Conservation (phyloP, 2,113 vertebrate genomes). For the Syngnathus floridae region DNA sequence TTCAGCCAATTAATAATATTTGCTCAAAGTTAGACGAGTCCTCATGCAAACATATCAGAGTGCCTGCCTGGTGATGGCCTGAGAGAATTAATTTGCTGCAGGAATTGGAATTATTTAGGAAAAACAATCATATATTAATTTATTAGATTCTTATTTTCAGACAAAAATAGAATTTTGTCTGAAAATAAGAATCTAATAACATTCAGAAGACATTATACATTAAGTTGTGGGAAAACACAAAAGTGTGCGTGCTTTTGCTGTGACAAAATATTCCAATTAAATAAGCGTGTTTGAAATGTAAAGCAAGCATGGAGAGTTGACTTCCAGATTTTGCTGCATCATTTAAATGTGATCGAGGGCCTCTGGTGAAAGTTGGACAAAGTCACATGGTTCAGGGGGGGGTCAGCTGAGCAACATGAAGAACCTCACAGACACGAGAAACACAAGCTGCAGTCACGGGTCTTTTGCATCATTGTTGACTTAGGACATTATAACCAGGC, state of each 20-base stretch:
- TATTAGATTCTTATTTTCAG: too few species aligned
- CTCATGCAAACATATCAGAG: constrained; percentile 10
- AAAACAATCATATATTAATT: not conserved
- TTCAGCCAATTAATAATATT: constrained; percentile 24
- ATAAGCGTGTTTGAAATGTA: not conserved
- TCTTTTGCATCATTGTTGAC: not conserved
- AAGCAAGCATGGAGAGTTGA: not conserved
- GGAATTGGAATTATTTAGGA: not conserved
- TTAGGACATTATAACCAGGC: not conserved
- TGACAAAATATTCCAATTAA: not conserved
- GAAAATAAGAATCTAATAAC: too few species aligned
- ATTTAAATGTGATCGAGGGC: not conserved
- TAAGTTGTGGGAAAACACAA: not conserved
- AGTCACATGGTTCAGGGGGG: not conserved
- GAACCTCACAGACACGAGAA: constrained; percentile 6
- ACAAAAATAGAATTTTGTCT: too few species aligned
- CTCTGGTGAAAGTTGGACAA: not conserved
- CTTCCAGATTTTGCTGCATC: not conserved
- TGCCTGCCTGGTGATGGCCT: not conserved
- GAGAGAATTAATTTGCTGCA: not conserved
- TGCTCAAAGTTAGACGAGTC: constrained; percentile 20
- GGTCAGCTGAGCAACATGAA: not conserved
- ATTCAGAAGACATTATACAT: too few species aligned
- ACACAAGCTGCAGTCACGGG: constrained; percentile 26
- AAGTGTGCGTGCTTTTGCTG: not conserved